Percentiles rank a stretch among this genome's conserved stretches.
phyloP scores from a whole-genome alignment of 1,140 invertebrate species.

The Drosophila asahinai region DNA sequence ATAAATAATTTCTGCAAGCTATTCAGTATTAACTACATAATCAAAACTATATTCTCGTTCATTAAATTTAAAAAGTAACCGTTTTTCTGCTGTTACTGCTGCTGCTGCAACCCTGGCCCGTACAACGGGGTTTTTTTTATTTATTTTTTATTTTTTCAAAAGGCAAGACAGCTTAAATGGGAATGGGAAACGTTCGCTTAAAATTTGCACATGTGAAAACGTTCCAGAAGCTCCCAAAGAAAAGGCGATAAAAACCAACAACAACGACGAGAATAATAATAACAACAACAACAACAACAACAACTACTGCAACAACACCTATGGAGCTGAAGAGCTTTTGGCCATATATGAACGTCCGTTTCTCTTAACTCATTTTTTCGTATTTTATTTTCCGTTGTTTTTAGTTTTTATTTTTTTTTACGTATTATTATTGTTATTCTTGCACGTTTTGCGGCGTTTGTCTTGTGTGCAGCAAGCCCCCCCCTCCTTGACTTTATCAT shows the following conservation, averaged over 20 bases:
- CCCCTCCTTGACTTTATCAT: background rate
- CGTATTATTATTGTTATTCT: constrained; percentile 57
- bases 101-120: background rate
- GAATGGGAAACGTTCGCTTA: constrained; percentile 32
- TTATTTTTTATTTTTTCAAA: background rate
- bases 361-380: constrained; percentile 72
- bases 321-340: constrained; percentile 40
- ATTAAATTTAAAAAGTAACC: background rate
- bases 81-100: background rate
- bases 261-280: constrained; percentile 6
- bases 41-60: too few species aligned
- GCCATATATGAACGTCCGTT: constrained; percentile 66
- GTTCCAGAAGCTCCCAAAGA: constrained; percentile 27
- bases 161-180: constrained; percentile 17
- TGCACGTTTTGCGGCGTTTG: constrained; percentile 64
- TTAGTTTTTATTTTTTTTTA: constrained; percentile 23
- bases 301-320: constrained; percentile 5
- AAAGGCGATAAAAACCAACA: constrained; percentile 47
- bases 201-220: constrained; percentile 72
- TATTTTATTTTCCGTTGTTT: constrained; percentile 57
- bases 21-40: background rate
- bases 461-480: constrained; percentile 27
- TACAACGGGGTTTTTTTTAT: background rate
- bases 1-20: too few species aligned
- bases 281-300: constrained; percentile 10